Evolutionary conservation across 2,797 vertebrate species (phyloP).

Genomic region (Florisuga fusca): DNA sequence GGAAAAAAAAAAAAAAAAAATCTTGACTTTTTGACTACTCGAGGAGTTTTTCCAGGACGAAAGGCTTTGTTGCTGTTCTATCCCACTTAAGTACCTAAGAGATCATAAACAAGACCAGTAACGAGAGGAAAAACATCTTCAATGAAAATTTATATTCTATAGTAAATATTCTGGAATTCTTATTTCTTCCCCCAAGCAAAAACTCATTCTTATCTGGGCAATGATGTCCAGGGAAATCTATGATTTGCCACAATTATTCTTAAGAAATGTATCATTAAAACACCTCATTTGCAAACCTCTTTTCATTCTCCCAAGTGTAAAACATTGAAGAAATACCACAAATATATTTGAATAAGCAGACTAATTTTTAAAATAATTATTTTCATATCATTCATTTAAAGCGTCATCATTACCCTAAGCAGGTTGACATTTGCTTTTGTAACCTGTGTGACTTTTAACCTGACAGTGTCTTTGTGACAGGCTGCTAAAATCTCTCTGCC

Average conservation of each 20-base stretch:
- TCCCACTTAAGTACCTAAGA: background rate
- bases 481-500: background rate
- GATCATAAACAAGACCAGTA: background rate
- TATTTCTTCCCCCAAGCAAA: background rate
- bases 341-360: background rate
- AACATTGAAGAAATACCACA: background rate
- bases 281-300: background rate
- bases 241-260: background rate
- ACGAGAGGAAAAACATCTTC: background rate
- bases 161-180: background rate
- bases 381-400: background rate
- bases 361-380: background rate
- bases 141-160: background rate
- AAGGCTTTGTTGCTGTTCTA: background rate
- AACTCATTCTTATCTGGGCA: background rate
- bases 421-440: background rate
- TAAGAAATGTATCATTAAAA: background rate
- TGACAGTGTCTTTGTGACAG: background rate
- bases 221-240: background rate
- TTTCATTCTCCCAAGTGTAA: background rate
- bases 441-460: background rate
- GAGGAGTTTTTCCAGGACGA: background rate
- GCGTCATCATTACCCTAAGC: background rate
- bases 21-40: background rate
- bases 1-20: background rate